phyloP scores from a whole-genome alignment of 2,888 invertebrate genomes.

The Drosophila anomalata region DNA sequence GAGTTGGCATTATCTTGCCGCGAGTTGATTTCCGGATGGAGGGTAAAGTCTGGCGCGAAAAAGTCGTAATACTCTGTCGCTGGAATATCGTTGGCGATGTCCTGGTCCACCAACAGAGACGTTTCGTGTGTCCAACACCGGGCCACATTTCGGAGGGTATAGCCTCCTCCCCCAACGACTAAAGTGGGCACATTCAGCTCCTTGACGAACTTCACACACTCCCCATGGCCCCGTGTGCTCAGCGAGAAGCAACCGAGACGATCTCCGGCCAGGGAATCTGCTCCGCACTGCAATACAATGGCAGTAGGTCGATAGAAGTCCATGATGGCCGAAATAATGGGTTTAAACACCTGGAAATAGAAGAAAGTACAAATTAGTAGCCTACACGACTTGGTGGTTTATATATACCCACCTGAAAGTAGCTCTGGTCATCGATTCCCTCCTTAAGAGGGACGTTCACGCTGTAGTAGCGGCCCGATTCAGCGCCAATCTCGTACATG shows the following conservation, averaged over 20 bases:
- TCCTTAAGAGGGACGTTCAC: constrained; percentile 99
- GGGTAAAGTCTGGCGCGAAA: constrained; percentile 97
- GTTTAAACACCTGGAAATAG: constrained; percentile 94
- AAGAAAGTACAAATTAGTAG: neutral
- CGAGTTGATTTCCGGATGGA: constrained; percentile 96
- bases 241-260: constrained; percentile 97
- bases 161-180: constrained; percentile 93
- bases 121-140: constrained; percentile 99
- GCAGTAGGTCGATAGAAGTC: constrained; percentile 98
- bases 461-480: constrained; percentile 97
- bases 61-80: constrained; percentile 98
- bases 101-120: constrained; percentile 95
- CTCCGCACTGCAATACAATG: constrained; percentile 98
- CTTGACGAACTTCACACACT: constrained; percentile 98
- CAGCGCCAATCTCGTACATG: constrained; percentile 99
- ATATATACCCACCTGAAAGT: constrained; percentile 88
- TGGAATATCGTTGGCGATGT: constrained; percentile 96
- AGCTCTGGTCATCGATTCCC: constrained; percentile 97
- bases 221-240: constrained; percentile 97
- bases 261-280: constrained; percentile 98
- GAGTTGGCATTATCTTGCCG: constrained; percentile 96
- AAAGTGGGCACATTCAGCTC: constrained; percentile 95
- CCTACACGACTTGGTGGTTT: neutral
- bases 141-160: constrained; percentile 98
- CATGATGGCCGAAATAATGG: constrained; percentile 96